Evolutionary conservation across 2,113 vertebrate species (phyloP).

Genomic region (Xiphias gladius): DNA sequence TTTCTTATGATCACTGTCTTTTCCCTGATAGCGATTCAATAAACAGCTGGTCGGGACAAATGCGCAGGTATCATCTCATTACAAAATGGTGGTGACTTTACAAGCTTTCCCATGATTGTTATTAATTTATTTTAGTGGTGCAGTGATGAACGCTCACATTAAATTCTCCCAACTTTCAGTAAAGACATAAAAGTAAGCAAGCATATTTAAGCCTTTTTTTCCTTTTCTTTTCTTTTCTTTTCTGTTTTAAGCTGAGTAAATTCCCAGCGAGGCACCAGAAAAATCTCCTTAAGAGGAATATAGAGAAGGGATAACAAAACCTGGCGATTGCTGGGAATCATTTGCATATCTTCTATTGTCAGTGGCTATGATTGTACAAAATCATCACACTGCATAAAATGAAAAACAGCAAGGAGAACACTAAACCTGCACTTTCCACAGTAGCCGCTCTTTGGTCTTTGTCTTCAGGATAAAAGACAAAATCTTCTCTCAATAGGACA

Average conservation of each 20-base stretch:
- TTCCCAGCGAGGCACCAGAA: constrained; percentile 7
- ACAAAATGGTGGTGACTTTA: background rate
- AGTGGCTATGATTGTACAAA: constrained; percentile 26
- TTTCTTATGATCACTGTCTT: background rate
- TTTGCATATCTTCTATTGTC: constrained; percentile 44
- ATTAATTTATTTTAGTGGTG: background rate
- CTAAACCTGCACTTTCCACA: background rate
- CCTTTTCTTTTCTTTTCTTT: background rate
- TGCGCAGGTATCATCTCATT: background rate
- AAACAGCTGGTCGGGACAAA: background rate
- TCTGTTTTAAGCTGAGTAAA: constrained; percentile 18
- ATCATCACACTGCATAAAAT: constrained; percentile 33
- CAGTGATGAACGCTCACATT: background rate
- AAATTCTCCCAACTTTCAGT: background rate
- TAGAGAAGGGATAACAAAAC: constrained; percentile 39
- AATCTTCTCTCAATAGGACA: background rate
- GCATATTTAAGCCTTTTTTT: background rate
- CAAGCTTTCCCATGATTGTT: background rate
- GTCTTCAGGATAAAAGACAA: background rate
- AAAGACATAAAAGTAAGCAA: constrained; percentile 6
- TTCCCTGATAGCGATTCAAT: background rate
- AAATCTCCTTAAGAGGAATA: constrained; percentile 42
- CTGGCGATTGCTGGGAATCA: constrained; percentile 28
- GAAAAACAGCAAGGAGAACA: constrained; percentile 25
- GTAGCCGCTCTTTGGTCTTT: background rate